These are phyloP conservation scores for Tamandua tetradactyla DNA, from an alignment of 2,797 vertebrate genomes.

Conservation along the genomic window DNA sequence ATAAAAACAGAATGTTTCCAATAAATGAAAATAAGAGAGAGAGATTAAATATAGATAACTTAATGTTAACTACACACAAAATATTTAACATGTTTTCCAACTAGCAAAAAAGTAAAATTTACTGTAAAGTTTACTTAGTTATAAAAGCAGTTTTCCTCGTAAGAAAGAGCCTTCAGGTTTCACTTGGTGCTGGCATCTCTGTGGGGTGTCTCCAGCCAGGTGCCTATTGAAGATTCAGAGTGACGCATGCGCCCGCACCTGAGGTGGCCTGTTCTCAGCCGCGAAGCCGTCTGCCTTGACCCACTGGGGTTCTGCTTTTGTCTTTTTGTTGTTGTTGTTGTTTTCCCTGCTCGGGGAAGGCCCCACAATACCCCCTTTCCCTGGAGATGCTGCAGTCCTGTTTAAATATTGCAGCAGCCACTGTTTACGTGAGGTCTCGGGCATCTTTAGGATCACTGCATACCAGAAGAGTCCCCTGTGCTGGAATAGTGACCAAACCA, in stretches of 20 bases:
- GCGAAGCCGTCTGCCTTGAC: no score
- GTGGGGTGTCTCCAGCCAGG: background rate
- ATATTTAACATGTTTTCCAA: background rate
- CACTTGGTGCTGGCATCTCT: background rate
- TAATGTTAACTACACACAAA: background rate
- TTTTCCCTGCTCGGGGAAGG: background rate
- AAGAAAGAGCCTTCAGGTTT: background rate
- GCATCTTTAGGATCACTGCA: background rate
- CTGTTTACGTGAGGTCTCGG: no score
- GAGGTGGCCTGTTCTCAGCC: no score
- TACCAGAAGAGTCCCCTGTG: background rate
- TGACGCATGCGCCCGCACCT: no score
- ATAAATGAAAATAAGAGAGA: background rate
- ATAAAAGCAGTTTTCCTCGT: background rate
- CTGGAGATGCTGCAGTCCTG: no score
- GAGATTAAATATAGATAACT: background rate
- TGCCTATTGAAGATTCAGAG: background rate
- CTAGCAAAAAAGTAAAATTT: background rate
- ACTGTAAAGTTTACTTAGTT: background rate
- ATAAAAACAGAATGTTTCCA: conserved; percentile 4
- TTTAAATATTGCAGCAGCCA: no score
- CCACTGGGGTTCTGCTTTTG: background rate
- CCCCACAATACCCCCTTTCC: background rate
- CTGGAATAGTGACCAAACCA: background rate
- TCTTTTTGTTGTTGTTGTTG: background rate